Percentiles rank a stretch among this genome's conserved stretches.
phyloP scores from a whole-genome alignment of 2,888 invertebrate genomes.

The Dynastes tityus region DNA sequence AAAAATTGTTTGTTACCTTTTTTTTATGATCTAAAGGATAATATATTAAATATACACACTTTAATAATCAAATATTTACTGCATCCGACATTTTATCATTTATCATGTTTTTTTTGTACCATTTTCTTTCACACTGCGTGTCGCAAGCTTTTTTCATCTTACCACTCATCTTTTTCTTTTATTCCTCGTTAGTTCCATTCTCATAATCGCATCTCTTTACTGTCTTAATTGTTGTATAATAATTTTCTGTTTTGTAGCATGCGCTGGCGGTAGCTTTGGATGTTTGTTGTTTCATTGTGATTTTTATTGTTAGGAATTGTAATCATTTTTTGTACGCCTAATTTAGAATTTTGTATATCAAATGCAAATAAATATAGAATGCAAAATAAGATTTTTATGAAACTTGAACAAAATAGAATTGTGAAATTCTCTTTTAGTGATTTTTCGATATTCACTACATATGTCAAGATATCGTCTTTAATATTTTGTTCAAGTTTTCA shows the following conservation, averaged over 20 bases:
- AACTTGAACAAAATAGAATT: slow-evolving; percentile 1
- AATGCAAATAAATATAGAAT: slow-evolving; percentile 56
- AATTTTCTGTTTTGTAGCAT: slow-evolving; percentile 29
- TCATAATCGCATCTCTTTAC: slow-evolving; percentile 10
- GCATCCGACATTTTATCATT: slow-evolving; percentile 50
- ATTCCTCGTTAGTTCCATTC: slow-evolving; percentile 35
- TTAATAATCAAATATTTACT: slow-evolving; percentile 47
- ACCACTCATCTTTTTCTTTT: slow-evolving; percentile 48
- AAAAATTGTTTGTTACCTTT: slow-evolving; percentile 48
- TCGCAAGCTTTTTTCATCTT: slow-evolving; percentile 40
- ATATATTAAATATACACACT: slow-evolving; percentile 35
- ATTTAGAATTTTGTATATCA: slow-evolving; percentile 49
- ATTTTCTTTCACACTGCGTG: slow-evolving; percentile 42
- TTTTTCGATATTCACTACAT: background rate
- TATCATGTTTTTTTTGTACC: slow-evolving; percentile 54
- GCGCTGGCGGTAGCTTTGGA: slow-evolving; percentile 37
- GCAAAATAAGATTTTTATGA: background rate
- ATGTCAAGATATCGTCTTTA: background rate
- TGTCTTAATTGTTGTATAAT: slow-evolving; percentile 8
- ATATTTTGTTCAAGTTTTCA: slow-evolving; percentile 24
- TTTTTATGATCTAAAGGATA: slow-evolving; percentile 52
- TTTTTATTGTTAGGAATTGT: slow-evolving; percentile 3
- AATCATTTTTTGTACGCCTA: slow-evolving; percentile 18
- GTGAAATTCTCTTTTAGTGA: background rate
- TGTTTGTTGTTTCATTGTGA: slow-evolving; percentile 21